Percentiles rank a stretch among this genome's conserved stretches.
These are phyloP conservation scores for Neelides sp. DNA, from an alignment of 1,140 invertebrate species.

Conservation along the genomic window DNA sequence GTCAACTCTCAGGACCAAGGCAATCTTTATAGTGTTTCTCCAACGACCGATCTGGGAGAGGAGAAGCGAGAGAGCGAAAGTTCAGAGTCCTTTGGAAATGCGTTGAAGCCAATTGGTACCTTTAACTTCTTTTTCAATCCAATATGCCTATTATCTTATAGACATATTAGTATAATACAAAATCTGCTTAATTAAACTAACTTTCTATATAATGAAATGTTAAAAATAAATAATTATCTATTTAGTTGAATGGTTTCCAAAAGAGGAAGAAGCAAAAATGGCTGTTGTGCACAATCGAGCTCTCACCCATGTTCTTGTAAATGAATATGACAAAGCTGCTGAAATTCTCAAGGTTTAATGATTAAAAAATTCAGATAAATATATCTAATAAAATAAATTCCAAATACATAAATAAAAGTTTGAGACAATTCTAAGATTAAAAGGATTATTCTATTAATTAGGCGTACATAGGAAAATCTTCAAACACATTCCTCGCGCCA, in stretches of 20 bases:
- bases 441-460: conserved; percentile 32
- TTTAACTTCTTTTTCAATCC: conserved; percentile 2
- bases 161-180: conserved; percentile 35
- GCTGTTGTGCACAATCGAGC: conserved; percentile 68
- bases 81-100: not conserved
- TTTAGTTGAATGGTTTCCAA: conserved; percentile 52
- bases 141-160: not conserved
- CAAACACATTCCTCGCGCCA: conserved; percentile 50
- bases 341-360: too few species aligned
- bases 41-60: too few species aligned
- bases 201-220: not conserved
- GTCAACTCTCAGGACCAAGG: too few species aligned
- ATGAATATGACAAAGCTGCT: too few species aligned
- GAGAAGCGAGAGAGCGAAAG: not conserved
- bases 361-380: too few species aligned
- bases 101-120: not conserved
- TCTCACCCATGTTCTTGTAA: too few species aligned
- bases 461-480: conserved; percentile 46
- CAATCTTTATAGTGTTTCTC: too few species aligned
- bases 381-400: too few species aligned
- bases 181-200: conserved; percentile 18
- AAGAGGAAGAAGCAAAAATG: conserved; percentile 48
- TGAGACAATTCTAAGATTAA: not conserved
- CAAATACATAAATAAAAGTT: too few species aligned
- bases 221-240: conserved; percentile 13